These are phyloP conservation scores for Drosophila bifasciata DNA, from an alignment of 1,140 invertebrate species.

Conservation along the genomic window DNA sequence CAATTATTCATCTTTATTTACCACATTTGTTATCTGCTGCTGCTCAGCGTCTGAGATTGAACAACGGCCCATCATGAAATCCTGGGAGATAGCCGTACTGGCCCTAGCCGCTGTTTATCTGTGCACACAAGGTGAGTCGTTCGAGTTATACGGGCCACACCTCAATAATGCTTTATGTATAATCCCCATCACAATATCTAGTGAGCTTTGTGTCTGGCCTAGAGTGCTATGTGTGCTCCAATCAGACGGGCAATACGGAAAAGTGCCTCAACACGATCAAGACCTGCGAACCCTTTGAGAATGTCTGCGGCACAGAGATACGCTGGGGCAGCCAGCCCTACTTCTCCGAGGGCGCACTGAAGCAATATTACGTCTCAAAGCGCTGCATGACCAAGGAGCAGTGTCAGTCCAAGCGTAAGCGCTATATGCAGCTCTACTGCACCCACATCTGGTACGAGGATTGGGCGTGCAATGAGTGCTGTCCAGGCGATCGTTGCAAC, in stretches of 20 bases:
- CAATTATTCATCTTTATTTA: constrained; percentile 36
- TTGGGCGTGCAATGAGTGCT: constrained; percentile 98
- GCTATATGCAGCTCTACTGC: constrained; percentile 90
- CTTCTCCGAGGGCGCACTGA: constrained; percentile 96
- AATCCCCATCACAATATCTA: constrained; percentile 13
- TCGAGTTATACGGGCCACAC: constrained; percentile 47
- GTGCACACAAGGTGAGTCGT: constrained; percentile 56
- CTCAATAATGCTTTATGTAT: constrained; percentile 32
- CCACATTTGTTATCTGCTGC: constrained; percentile 13
- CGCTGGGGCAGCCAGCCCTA: constrained; percentile 97
- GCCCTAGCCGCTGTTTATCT: constrained; percentile 57
- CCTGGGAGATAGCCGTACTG: constrained; percentile 61
- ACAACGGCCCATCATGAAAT: constrained; percentile 37
- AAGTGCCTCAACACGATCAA: constrained; percentile 97
- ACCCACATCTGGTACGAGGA: constrained; percentile 99
- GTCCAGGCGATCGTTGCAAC: constrained; percentile 97
- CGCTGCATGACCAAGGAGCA: constrained; percentile 92
- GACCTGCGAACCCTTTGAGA: constrained; percentile 93
- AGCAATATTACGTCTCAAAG: constrained; percentile 98
- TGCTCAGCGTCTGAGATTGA: neutral
- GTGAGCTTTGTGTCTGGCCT: constrained; percentile 87
- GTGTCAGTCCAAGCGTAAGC: constrained; percentile 89
- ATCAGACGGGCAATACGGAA: constrained; percentile 95
- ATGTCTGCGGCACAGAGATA: constrained; percentile 95
- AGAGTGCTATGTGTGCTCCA: constrained; percentile 97